phyloP scores from a whole-genome alignment of 2,888 invertebrate genomes.

The Byasa hedistus region DNA sequence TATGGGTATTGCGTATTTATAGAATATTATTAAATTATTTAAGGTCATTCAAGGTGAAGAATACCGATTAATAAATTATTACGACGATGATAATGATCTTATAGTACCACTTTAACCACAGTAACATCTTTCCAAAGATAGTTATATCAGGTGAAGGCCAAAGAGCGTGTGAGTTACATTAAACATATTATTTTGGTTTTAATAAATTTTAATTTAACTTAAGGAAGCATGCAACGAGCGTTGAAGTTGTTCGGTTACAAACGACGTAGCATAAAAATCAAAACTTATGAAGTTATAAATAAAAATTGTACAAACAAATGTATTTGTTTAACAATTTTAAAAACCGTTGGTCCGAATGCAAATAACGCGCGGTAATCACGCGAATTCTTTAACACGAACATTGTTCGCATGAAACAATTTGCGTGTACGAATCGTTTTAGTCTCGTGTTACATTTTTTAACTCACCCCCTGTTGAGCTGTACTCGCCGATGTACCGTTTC shows the following conservation, averaged over 20 bases:
- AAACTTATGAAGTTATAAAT: not conserved
- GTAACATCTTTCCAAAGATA: slow-evolving; percentile 6
- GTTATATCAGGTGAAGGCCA: not conserved
- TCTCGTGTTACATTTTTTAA: slow-evolving; percentile 37
- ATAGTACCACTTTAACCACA: slow-evolving; percentile 2
- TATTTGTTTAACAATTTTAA: not conserved
- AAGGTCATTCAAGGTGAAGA: slow-evolving; percentile 21
- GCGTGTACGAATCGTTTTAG: slow-evolving; percentile 13
- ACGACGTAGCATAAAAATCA: too few species aligned
- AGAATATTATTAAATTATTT: slow-evolving; percentile 18
- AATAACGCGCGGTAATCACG: not conserved
- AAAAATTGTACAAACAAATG: not conserved
- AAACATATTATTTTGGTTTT: not conserved
- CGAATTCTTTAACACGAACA: not conserved
- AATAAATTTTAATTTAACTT: not conserved
- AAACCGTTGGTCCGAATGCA: not conserved
- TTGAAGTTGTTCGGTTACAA: not conserved
- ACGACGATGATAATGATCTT: slow-evolving; percentile 13
- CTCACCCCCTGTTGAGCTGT: slow-evolving; percentile 89
- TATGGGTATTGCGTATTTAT: slow-evolving; percentile 14
- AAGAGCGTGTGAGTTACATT: not conserved
- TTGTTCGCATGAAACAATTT: slow-evolving; percentile 3
- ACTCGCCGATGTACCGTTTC: slow-evolving; percentile 89
- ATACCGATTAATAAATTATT: slow-evolving; percentile 21
- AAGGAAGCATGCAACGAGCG: not conserved